Base-by-base conservation (phyloP, 1,140 invertebrate genomes). In the Phocides pigmalion region DNA sequence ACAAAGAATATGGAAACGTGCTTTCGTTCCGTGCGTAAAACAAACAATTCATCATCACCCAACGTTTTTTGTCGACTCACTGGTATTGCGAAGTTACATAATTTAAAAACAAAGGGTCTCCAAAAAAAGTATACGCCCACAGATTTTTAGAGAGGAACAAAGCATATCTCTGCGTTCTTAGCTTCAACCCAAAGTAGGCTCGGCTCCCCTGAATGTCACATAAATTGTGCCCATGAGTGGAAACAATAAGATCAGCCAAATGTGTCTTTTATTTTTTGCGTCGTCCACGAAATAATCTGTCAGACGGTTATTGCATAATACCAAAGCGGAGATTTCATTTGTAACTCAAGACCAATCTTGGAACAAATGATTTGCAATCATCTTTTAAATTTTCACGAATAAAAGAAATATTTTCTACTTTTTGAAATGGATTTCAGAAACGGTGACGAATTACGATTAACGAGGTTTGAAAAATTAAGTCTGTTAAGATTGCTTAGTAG, bases 71-170 rank as follows among this genome's bases (percentile, higher is more conserved):
- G 64, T 77, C 46, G 35, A 53, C 63, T 68, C 64, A 56, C 61
- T 68, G 62, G 66, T 77, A 78, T 80, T 78, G 72, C 74, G 58
- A 69, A 64, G 77, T 82, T 85, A 85, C 77, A 82, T 85, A 85
- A 88, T 84, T 86, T 83, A 87, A 79, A 71, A 83, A 86, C 81
- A 82, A 85, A 82, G 78, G 81, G 72, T 73, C 69, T 66, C 62
- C 64, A 59, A 81, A 88, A 86, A 87, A 81, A 84, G 56, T 11
- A 19, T 58, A 62, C 72, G 72, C 76, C 74, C 70, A 73, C 70
- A 68, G 76, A 79, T 76, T 61, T 75, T 83, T 72, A 72, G 71
- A 61, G 65, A 69, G 73, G 76, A 84, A 84, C 79, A 88, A 84
- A 84, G 82, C 68, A 72, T 82, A 70, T 72, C 71, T 81, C 74